Conservation (phyloP, 2,797 vertebrate genomes). For the Pitangus sulphuratus region DNA sequence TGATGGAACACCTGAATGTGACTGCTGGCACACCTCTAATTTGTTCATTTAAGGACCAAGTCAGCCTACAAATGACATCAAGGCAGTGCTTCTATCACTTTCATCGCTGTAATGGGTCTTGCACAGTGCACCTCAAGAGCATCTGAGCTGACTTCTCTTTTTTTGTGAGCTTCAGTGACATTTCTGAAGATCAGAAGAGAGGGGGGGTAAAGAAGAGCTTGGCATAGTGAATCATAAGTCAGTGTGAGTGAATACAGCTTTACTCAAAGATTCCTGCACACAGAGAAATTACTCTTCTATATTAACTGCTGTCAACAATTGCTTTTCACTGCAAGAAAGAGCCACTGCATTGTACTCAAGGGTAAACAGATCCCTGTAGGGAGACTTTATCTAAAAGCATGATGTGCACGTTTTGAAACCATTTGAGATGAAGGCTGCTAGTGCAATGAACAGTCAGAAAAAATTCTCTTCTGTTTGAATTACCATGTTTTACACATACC, state of each 20-base stretch:
- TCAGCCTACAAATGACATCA: background rate
- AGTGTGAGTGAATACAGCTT: background rate
- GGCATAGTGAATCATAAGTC: background rate
- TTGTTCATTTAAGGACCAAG: background rate
- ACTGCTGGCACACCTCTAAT: background rate
- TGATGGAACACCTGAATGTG: background rate
- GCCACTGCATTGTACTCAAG: background rate
- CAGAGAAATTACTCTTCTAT: background rate
- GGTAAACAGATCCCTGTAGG: background rate
- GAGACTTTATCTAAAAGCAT: background rate
- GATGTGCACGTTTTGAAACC: background rate
- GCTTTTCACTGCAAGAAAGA: background rate
- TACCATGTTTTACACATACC: background rate
- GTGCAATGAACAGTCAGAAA: background rate
- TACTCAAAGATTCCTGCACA: background rate
- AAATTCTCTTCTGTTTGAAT: background rate
- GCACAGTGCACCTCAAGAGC: background rate
- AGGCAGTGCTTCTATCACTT: background rate
- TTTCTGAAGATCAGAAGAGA: background rate
- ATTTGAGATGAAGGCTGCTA: background rate
- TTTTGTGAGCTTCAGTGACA: background rate
- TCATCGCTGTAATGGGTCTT: background rate
- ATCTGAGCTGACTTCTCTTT: background rate
- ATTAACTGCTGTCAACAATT: background rate
- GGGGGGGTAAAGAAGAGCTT: background rate